Percentiles rank a stretch among this genome's conserved stretches.
phyloP scores from a whole-genome alignment of 2,888 invertebrate genomes.

The Stratiomys singularior region DNA sequence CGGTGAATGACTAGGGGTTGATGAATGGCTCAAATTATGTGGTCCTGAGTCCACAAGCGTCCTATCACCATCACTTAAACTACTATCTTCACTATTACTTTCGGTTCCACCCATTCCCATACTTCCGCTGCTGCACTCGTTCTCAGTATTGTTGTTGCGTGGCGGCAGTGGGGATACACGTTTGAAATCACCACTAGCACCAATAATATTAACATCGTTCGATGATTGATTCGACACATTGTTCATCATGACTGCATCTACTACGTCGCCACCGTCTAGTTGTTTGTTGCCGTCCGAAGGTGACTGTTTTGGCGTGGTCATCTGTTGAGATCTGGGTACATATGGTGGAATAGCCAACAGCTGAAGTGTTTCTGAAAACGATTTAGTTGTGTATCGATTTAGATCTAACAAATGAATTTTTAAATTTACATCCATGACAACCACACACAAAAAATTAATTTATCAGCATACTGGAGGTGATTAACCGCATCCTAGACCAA shows the following conservation, averaged over 20 bases:
- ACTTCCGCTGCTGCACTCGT: constrained; percentile 55
- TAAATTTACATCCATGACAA: too few relatives aligned
- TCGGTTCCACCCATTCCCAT: constrained; percentile 66
- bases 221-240: constrained; percentile 46
- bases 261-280: constrained; percentile 58
- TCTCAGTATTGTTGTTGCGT: constrained; percentile 54
- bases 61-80: constrained; percentile 79
- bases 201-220: constrained; percentile 11
- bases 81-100: constrained; percentile 80
- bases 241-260: constrained; percentile 62
- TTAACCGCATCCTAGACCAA: too few relatives aligned
- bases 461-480: too few relatives aligned
- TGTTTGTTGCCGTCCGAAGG: constrained; percentile 53
- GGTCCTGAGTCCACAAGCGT: constrained; percentile 63
- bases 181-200: constrained; percentile 45
- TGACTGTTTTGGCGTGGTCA: constrained; percentile 48
- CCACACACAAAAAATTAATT: too few relatives aligned
- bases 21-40: constrained; percentile 62
- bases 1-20: constrained; percentile 64
- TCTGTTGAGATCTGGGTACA: constrained; percentile 52
- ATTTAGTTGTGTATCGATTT: not conserved
- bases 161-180: constrained; percentile 51
- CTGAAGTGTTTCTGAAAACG: constrained; percentile 65
- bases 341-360: constrained; percentile 67
- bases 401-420: too few relatives aligned